Evolutionary conservation across 2,797 vertebrate genomes (phyloP).

Genomic region (Craterocephalus amniculus): DNA sequence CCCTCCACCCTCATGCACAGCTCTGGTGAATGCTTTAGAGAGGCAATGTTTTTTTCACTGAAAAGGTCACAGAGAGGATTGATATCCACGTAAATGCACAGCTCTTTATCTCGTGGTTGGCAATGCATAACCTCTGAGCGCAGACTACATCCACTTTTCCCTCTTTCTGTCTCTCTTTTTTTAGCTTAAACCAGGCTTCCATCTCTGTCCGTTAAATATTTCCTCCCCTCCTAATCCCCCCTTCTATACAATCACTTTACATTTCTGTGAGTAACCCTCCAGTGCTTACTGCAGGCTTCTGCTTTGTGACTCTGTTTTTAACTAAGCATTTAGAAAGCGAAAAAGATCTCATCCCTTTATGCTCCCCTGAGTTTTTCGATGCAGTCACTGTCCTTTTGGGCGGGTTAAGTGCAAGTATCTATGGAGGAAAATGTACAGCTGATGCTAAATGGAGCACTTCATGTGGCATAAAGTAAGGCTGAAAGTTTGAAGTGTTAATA

Average conservation of each 20-base stretch:
- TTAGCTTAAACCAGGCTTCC: slow-evolving; percentile 24
- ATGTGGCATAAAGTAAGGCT: slow-evolving; percentile 14
- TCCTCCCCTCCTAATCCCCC: slow-evolving; percentile 49
- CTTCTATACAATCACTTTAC: slow-evolving; percentile 69
- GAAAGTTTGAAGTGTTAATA: slow-evolving; percentile 34
- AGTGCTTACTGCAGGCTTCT: slow-evolving; percentile 26
- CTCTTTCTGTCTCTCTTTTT: slow-evolving; percentile 22
- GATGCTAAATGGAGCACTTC: slow-evolving; percentile 36
- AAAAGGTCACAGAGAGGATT: slow-evolving; percentile 36
- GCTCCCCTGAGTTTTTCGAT: slow-evolving; percentile 3
- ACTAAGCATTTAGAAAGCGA: slow-evolving; percentile 2
- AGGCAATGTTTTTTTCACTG: slow-evolving; percentile 7
- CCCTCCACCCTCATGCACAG: not conserved
- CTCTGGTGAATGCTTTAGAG: not conserved
- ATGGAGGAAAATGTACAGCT: slow-evolving; percentile 33
- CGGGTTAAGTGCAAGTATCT: slow-evolving; percentile 19
- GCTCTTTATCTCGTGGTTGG: slow-evolving; percentile 53
- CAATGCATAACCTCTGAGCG: slow-evolving; percentile 40
- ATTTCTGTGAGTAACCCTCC: slow-evolving; percentile 60
- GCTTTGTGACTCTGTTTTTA: slow-evolving; percentile 34
- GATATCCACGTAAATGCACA: slow-evolving; percentile 26
- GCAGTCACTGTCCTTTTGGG: not conserved
- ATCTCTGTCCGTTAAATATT: slow-evolving; percentile 58
- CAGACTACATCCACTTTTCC: slow-evolving; percentile 30
- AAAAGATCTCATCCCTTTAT: not conserved